Conservation (phyloP, 2,797 vertebrate genomes). For the Austrolebias charrua region DNA sequence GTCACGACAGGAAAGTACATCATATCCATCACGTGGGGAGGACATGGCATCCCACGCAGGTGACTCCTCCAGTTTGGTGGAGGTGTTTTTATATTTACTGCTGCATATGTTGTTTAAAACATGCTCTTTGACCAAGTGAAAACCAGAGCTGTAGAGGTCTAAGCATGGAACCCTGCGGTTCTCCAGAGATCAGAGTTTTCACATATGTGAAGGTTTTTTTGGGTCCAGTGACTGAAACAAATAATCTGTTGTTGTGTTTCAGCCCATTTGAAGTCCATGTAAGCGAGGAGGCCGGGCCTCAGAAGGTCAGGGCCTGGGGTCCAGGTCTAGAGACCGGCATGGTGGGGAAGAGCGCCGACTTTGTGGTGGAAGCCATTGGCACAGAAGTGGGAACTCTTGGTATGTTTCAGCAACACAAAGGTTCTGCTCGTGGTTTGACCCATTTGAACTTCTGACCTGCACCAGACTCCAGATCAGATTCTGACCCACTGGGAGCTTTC, state of each 20-base stretch:
- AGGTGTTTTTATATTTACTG: too few relatives aligned
- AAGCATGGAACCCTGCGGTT: neutral
- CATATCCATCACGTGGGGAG: constrained; percentile 88
- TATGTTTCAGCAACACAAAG: constrained; percentile 57
- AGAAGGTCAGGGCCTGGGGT: constrained; percentile 97
- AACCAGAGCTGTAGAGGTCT: neutral
- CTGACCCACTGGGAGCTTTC: too few relatives aligned
- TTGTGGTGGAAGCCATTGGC: constrained; percentile 94
- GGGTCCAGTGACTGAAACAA: neutral
- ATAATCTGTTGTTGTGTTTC: neutral
- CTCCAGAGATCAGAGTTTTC: neutral
- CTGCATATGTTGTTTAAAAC: too few relatives aligned
- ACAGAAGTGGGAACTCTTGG: constrained; percentile 93
- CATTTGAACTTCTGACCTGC: too few relatives aligned
- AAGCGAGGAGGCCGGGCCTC: constrained; percentile 82
- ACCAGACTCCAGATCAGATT: too few relatives aligned
- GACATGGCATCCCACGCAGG: constrained; percentile 90
- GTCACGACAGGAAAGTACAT: constrained; percentile 83
- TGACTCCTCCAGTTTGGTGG: constrained; percentile 50
- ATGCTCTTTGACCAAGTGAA: neutral
- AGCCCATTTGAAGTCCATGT: constrained; percentile 92
- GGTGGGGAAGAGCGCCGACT: constrained; percentile 92
- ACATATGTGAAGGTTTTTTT: neutral
- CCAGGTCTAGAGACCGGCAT: constrained; percentile 89
- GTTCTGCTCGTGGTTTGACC: neutral